Base-by-base conservation (phyloP, 2,888 invertebrate species). In the Limenitis camilla region DNA sequence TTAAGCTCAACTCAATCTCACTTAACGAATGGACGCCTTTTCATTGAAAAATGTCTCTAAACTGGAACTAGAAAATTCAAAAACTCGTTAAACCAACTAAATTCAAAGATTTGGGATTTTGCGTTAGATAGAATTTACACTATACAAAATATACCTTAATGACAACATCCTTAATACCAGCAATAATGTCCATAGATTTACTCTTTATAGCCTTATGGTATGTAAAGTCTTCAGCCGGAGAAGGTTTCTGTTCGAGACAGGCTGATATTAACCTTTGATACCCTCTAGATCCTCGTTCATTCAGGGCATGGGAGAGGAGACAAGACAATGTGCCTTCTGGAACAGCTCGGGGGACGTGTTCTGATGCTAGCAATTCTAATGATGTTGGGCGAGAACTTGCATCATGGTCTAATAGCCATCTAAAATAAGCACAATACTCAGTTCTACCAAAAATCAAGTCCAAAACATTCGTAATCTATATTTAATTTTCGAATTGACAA, bases 301-400 rank as follows among this genome's bases (percentile, higher is more conserved):
- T 91, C 1, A 98, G 85, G 0, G 95, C 94, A 62, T 95, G 94
- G 0, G 93, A 89, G 9, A 98, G 85, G 69, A 95, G 91, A 61
- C 96, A 96, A 47, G 94, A 92, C 1, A 97, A 76, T 58, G 95
- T 94, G 0, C 93, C 92, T 61, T 97, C 96, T 66, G 96, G 95
- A n/a, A 97, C 88, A 0, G 94, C 93, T 0, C 96, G 93, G 0
- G 98, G 98, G 4, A 98, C 89, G 62, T 93, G 90, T 53, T 94
- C 92, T 0, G 96, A 96, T 32, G 92, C 89, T 0, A 98, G 82
- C 2, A 98, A 85, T 71, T 97, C 96, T 38, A 92, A 91, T 5
- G 97, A 94, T 0, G 96, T 94, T 0, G 98, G 98, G 5, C 98
- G 89, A 61, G 91, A 84, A 32, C 90, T 90, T 0, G 96, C 92